Evolutionary conservation across 2,888 invertebrate genomes (phyloP).

Genomic region (Drosophila tripunctata): DNA sequence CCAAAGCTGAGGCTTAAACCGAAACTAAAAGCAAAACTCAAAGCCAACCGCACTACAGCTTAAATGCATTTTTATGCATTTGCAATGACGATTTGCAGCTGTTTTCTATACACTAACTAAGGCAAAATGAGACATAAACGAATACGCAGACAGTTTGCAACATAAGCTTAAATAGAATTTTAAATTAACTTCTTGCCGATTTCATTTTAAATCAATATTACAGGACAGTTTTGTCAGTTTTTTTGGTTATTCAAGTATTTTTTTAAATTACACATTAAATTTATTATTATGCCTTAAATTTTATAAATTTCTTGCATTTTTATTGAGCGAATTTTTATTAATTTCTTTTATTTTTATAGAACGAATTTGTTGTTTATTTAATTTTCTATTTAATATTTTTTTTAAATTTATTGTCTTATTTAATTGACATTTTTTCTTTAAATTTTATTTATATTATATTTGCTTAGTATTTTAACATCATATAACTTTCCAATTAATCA

Average conservation of each 20-base stretch:
- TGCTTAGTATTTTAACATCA: neutral
- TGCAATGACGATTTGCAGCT: slow-evolving; percentile 11
- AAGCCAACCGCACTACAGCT: slow-evolving; percentile 34
- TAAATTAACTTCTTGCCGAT: too few relatives aligned
- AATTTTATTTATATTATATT: neutral
- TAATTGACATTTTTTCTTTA: neutral
- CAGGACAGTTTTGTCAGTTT: too few relatives aligned
- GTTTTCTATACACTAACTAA: slow-evolving; percentile 17
- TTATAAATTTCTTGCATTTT: too few relatives aligned
- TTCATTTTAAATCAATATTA: too few relatives aligned
- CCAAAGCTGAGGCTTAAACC: slow-evolving; percentile 16
- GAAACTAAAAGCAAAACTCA: slow-evolving; percentile 4
- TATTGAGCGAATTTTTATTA: too few relatives aligned
- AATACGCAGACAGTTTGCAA: neutral
- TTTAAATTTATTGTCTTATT: neutral
- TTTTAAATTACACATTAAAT: too few relatives aligned
- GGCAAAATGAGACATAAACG: neutral
- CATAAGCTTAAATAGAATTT: neutral
- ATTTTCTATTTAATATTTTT: too few relatives aligned
- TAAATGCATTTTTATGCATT: slow-evolving; percentile 7
- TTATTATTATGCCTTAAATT: too few relatives aligned
- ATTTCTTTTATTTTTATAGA: too few relatives aligned
- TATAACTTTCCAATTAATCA: neutral
- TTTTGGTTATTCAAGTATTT: too few relatives aligned
- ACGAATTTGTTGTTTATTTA: too few relatives aligned